Evolutionary conservation across 2,888 invertebrate genomes (phyloP).

Genomic region (Choristoneura rosaceana): DNA sequence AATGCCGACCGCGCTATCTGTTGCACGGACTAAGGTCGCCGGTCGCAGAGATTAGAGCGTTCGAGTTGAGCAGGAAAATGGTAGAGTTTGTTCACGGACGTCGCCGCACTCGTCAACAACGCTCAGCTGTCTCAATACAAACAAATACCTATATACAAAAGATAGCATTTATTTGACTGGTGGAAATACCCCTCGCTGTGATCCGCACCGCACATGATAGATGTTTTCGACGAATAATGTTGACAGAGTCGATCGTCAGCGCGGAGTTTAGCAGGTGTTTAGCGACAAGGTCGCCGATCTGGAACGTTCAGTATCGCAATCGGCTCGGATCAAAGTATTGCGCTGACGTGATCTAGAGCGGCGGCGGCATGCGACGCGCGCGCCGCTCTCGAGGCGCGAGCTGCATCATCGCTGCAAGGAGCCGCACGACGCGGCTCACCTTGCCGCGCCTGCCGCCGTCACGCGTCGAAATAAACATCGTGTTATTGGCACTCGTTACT

Average conservation of each 20-base stretch:
- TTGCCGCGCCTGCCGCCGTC: slow-evolving; percentile 9
- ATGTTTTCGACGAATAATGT: background rate
- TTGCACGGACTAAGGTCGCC: background rate
- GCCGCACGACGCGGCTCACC: background rate
- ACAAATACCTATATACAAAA: background rate
- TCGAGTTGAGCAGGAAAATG: background rate
- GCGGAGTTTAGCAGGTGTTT: slow-evolving; percentile 7
- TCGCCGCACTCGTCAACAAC: background rate
- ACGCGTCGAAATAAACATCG: slow-evolving; percentile 21
- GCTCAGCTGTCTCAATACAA: background rate
- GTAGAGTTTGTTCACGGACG: background rate
- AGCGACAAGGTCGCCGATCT: slow-evolving; percentile 5
- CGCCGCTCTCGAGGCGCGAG: slow-evolving; percentile 3
- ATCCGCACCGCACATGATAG: background rate
- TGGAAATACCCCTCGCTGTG: background rate
- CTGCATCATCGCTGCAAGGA: background rate
- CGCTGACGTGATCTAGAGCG: background rate
- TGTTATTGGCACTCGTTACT: slow-evolving; percentile 8
- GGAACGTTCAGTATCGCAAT: slow-evolving; percentile 15
- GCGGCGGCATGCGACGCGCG: background rate
- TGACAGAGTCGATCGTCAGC: background rate
- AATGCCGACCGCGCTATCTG: background rate
- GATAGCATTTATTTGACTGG: background rate
- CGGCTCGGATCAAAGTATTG: slow-evolving; percentile 3
- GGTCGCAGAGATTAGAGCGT: background rate